phyloP scores from a whole-genome alignment of 2,113 vertebrate genomes.

The Callocephalon fimbriatum region DNA sequence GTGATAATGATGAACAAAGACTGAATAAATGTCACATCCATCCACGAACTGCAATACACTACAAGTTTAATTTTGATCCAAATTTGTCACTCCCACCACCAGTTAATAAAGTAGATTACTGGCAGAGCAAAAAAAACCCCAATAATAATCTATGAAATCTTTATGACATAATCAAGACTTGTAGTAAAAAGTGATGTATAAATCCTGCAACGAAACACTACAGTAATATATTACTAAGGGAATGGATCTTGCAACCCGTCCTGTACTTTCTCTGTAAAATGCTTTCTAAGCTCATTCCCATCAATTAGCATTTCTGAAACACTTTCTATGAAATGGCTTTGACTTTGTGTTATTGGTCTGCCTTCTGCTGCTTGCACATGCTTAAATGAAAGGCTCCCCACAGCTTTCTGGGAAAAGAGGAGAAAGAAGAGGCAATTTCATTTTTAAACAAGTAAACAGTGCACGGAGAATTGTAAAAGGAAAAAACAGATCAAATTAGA shows the following conservation, averaged over 20 bases:
- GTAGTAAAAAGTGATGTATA: background rate
- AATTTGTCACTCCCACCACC: background rate
- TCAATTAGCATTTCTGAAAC: constrained; percentile 20
- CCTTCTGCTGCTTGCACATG: background rate
- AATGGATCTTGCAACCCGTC: background rate
- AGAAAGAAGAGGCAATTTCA: background rate
- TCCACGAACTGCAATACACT: background rate
- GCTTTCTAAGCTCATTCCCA: background rate
- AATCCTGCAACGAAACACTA: background rate
- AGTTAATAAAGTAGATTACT: background rate
- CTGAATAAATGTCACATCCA: background rate
- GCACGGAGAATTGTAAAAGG: background rate
- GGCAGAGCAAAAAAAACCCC: background rate
- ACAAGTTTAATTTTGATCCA: background rate
- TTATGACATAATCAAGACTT: background rate
- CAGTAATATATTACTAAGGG: background rate
- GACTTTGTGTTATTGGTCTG: background rate
- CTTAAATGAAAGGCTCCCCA: background rate
- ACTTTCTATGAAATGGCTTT: background rate
- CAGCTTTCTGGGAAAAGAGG: background rate
- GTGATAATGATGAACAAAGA: background rate
- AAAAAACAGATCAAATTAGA: background rate
- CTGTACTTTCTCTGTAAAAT: background rate
- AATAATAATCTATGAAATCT: background rate
- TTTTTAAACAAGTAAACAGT: background rate